Percentiles rank a stretch among this genome's conserved stretches.
Conservation (phyloP, 53 echinoderm and acorn worm genomes). For the Paracentrotus lividus region DNA sequence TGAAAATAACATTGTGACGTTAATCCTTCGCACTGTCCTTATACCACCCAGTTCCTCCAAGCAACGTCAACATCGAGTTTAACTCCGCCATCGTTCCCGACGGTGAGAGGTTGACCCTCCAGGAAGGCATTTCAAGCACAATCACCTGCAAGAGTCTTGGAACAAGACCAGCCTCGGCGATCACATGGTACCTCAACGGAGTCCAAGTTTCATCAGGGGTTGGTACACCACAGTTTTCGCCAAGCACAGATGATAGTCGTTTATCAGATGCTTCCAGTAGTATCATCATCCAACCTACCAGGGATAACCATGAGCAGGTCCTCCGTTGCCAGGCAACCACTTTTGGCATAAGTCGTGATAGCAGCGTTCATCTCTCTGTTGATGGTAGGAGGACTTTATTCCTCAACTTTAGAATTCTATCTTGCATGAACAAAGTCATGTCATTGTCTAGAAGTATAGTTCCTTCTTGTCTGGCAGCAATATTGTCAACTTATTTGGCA, state of each 20-base stretch:
- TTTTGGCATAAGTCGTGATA: background rate
- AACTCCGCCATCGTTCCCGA: background rate
- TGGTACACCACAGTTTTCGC: background rate
- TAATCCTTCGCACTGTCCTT: background rate
- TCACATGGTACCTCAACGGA: conserved; percentile 53
- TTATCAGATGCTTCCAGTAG: conserved; percentile 15
- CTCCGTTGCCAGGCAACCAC: conserved; percentile 53
- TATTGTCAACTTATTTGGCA: background rate
- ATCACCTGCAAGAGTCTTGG: conserved; percentile 62
- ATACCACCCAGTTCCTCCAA: conserved; percentile 44
- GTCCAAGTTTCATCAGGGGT: background rate
- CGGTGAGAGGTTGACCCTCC: conserved; percentile 3
- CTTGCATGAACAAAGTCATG: background rate
- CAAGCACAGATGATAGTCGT: background rate
- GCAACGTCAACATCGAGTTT: background rate
- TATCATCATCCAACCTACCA: conserved; percentile 52
- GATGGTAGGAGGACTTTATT: conserved; percentile 31
- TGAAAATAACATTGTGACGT: background rate
- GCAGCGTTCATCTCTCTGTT: background rate
- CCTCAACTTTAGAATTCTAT: background rate
- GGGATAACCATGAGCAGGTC: conserved; percentile 34
- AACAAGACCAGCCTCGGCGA: conserved; percentile 45
- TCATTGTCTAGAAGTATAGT: background rate
- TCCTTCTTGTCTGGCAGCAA: background rate
- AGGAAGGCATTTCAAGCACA: background rate